Evolutionary conservation across 2,113 vertebrate species (phyloP).

Genomic region (Uropsilus gracilis): DNA sequence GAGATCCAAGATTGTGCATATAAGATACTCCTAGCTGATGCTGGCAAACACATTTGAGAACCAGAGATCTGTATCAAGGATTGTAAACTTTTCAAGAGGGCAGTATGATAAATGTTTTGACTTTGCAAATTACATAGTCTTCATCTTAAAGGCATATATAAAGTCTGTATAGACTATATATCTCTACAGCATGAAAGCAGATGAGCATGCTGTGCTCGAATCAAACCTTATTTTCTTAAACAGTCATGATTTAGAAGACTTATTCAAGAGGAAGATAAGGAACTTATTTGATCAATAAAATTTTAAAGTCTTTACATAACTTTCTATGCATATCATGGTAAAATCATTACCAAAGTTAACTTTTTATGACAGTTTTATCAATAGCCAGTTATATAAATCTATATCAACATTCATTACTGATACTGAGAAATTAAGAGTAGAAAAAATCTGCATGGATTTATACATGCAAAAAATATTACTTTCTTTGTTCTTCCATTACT

Average conservation of each 20-base stretch:
- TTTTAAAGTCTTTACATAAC: not conserved
- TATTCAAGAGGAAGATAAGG: not conserved
- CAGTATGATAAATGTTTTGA: not conserved
- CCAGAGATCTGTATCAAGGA: not conserved
- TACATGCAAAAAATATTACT: not conserved
- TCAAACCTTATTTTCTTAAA: not conserved
- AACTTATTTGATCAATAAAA: not conserved
- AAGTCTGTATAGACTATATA: not conserved
- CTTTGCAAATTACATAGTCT: not conserved
- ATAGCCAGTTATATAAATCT: not conserved
- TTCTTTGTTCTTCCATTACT: not conserved
- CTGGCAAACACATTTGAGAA: not conserved
- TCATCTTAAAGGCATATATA: not conserved
- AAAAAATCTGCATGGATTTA: not conserved
- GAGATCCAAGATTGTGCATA: not conserved
- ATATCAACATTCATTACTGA: not conserved
- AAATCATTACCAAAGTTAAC: not conserved
- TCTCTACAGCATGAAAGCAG: not conserved
- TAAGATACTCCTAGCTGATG: not conserved
- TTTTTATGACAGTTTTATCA: conserved; percentile 6
- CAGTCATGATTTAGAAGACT: not conserved
- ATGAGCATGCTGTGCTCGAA: not conserved
- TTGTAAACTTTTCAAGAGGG: not conserved
- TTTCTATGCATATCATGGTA: not conserved
- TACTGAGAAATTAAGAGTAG: not conserved